Evolutionary conservation across 2,797 vertebrate genomes (phyloP).

Genomic region (Syngnathus acus): DNA sequence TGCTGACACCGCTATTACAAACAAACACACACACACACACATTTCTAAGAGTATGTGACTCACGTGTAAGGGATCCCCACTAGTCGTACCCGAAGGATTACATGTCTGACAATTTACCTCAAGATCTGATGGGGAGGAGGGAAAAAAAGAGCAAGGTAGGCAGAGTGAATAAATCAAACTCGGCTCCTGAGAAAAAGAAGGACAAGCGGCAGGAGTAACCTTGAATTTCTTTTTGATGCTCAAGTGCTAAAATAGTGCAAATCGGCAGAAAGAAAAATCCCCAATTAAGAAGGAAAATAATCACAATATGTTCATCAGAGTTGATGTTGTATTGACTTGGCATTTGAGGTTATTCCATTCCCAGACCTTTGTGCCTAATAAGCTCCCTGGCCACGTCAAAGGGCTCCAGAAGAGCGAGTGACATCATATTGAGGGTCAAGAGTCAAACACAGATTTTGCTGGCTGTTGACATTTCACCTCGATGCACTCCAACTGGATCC

Average conservation of each 20-base stretch:
- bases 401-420: constrained; percentile 17
- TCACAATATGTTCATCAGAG: constrained; percentile 50
- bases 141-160: constrained; percentile 26
- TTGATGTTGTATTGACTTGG: constrained; percentile 43
- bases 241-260: constrained; percentile 49
- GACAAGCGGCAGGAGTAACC: constrained; percentile 39
- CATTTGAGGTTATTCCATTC: constrained; percentile 46
- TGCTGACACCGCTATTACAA: constrained; percentile 14
- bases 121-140: constrained; percentile 34
- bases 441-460: constrained; percentile 42
- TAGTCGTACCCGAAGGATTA: constrained; percentile 48
- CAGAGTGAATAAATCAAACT: constrained; percentile 44
- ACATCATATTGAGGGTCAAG: constrained; percentile 37
- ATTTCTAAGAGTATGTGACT: constrained; percentile 11
- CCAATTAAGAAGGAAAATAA: constrained; percentile 50
- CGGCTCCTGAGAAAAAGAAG: constrained; percentile 24
- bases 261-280: constrained; percentile 45
- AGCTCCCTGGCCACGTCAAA: constrained; percentile 33
- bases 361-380: constrained; percentile 45
- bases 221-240: constrained; percentile 55
- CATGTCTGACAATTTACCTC: constrained; percentile 50
- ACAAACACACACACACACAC: constrained; percentile 2
- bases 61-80: constrained; percentile 26
- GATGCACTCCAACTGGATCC: constrained; percentile 23
- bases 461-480: constrained; percentile 41